Base-by-base conservation (phyloP, 2,797 vertebrate species). In the Catharus ustulatus region DNA sequence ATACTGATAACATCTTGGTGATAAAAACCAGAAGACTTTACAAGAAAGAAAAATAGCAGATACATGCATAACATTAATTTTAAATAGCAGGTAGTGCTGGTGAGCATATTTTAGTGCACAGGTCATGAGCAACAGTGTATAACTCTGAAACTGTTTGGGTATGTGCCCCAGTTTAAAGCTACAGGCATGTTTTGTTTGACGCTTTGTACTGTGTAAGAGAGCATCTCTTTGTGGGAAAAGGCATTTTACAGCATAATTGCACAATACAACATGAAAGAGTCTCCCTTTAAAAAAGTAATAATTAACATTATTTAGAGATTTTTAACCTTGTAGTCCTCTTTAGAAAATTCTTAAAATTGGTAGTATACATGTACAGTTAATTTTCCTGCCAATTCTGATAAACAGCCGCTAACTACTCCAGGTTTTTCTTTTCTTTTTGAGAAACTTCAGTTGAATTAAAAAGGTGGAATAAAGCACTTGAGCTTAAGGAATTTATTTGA, bases 401-500 rank as follows among this genome's bases (percentile, higher is more conserved):
- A 90, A 13, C 15, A 46, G 24, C 7, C 22, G 49, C 43, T 22
- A 87, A 69, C 36, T 93, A 73, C 12, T 93, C 24, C 24, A 42
- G 48, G 36, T 73, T 93, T 85, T 68, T 73, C 14, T 4, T 40
- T 20, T 59, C 27, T 69, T 81, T 79, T 29, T 4, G 30, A 88
- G 21, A 88, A 92, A 93, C 36, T 84, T 75, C 62, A 87, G 7
- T 90, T 89, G 46, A 72, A 83, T 94, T 94, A 0, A 90, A 85
- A 87, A 88, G 40, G 36, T 79, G 34, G 62, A 86, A 58, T 69
- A 66, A 93, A 96, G 63, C 63, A 58, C 48, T 76, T 72, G 45
- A 82, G 76, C 81, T 89, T 90, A 96, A 86, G 66, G 78, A 80
- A 90, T 96, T 94, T 87, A 81, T 93, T 94, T 90, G 45, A 72